These are phyloP conservation scores for Allacma fusca DNA, from an alignment of 2,888 invertebrate species.

Conservation along the genomic window DNA sequence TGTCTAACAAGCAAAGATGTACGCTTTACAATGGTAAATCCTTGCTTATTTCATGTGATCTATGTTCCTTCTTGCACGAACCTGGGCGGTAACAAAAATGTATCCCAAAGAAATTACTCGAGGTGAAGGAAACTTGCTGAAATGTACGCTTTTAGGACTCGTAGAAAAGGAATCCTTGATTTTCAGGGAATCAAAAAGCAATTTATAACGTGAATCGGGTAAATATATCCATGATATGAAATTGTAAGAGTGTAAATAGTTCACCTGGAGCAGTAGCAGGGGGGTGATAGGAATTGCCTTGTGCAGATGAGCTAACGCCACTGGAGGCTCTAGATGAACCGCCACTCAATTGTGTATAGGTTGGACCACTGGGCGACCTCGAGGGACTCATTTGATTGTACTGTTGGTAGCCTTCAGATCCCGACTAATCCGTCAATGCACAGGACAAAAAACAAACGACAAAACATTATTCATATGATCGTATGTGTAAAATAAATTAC, in stretches of 20 bases:
- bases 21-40: not conserved
- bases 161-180: too few species aligned
- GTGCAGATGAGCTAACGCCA: constrained; percentile 54
- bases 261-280: constrained; percentile 59
- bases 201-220: too few species aligned
- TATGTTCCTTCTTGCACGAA: too few species aligned
- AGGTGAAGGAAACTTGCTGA: too few species aligned
- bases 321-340: constrained; percentile 67
- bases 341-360: constrained; percentile 80
- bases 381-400: constrained; percentile 78
- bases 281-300: constrained; percentile 60
- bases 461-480: constrained; percentile 16
- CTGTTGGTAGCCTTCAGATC: constrained; percentile 76
- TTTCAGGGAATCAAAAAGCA: too few species aligned
- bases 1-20: not conserved
- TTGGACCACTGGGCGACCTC: constrained; percentile 83
- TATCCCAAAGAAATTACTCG: too few species aligned
- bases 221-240: not conserved
- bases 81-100: too few species aligned
- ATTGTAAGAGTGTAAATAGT: constrained; percentile 10
- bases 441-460: constrained; percentile 9
- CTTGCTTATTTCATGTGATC: too few species aligned
- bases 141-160: too few species aligned
- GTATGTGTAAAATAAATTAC: constrained; percentile 13
- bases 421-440: constrained; percentile 66